Evolutionary conservation across 2,113 vertebrate genomes (phyloP).

Genomic region (Xenopus laevis): DNA sequence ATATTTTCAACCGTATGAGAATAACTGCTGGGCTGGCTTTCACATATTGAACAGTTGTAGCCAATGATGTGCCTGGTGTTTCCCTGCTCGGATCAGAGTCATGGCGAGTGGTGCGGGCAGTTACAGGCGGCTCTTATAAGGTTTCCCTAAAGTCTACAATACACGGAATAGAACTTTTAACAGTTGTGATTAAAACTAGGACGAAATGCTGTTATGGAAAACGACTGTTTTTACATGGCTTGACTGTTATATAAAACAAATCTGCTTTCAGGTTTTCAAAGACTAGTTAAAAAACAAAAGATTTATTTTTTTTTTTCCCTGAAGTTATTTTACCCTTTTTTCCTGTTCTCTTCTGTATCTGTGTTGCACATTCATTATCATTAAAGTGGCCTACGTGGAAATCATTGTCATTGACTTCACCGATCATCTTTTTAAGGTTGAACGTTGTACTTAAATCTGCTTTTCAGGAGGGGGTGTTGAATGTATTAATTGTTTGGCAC

Average conservation of each 20-base stretch:
- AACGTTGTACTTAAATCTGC: not conserved
- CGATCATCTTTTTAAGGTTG: constrained; percentile 18
- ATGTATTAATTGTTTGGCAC: not conserved
- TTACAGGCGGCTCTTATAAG: not conserved
- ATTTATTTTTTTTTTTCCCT: constrained; percentile 53
- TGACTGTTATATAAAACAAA: constrained; percentile 55
- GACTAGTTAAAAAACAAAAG: constrained; percentile 45
- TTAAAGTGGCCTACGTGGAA: not conserved
- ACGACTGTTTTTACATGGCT: constrained; percentile 49
- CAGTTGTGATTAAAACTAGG: not conserved
- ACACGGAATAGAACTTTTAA: fast-evolving
- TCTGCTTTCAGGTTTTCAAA: constrained; percentile 56
- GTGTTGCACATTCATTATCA: constrained; percentile 15
- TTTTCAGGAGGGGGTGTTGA: not conserved
- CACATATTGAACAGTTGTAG: constrained; percentile 6
- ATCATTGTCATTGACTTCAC: too few species aligned
- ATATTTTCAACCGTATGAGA: constrained; percentile 2
- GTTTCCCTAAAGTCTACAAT: not conserved
- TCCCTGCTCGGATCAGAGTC: constrained; percentile 44
- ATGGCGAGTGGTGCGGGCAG: constrained; percentile 24
- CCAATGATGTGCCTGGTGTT: constrained; percentile 44
- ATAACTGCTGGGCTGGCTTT: not conserved
- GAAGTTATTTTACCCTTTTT: constrained; percentile 29
- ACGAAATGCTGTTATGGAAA: not conserved
- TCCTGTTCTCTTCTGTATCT: constrained; percentile 21